Percentiles rank a stretch among this genome's conserved stretches.
Conservation (phyloP, 1,140 invertebrate species). For the Trachelipus rathkii region DNA sequence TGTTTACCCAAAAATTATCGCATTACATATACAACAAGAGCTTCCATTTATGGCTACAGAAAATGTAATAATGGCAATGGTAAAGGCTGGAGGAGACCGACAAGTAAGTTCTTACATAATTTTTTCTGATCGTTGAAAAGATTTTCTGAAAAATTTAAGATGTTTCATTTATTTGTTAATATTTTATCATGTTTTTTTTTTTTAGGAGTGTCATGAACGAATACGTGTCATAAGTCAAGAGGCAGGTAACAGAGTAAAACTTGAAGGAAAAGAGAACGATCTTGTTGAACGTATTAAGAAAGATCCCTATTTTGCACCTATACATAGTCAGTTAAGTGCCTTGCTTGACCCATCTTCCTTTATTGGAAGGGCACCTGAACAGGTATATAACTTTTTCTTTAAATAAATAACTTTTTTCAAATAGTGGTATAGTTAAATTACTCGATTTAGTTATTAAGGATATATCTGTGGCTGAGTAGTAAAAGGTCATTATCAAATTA, state of each 20-base stretch:
- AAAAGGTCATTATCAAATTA: too few species aligned
- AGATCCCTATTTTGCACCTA: constrained; percentile 79
- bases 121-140: too few species aligned
- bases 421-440: neutral
- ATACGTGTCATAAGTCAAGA: constrained; percentile 88
- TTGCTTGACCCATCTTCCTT: constrained; percentile 82
- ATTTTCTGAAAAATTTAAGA: too few species aligned
- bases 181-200: too few species aligned
- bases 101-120: constrained; percentile 56
- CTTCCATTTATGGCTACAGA: constrained; percentile 97
- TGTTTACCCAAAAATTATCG: constrained; percentile 87
- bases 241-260: constrained; percentile 84
- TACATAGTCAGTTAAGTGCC: constrained; percentile 66
- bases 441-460: neutral
- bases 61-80: constrained; percentile 96
- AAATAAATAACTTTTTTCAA: neutral
- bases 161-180: too few species aligned
- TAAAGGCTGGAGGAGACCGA: constrained; percentile 83
- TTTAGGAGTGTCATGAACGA: constrained; percentile 85
- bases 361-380: constrained; percentile 79
- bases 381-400: constrained; percentile 54
- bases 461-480: too few species aligned
- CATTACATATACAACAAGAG: constrained; percentile 77
- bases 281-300: constrained; percentile 74
- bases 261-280: constrained; percentile 85